A percentile compares a stretch with the other conserved stretches of the same genome.
These are phyloP conservation scores for Eulemur coronatus DNA, from an alignment of 2,797 vertebrate species.

Conservation along the genomic window DNA sequence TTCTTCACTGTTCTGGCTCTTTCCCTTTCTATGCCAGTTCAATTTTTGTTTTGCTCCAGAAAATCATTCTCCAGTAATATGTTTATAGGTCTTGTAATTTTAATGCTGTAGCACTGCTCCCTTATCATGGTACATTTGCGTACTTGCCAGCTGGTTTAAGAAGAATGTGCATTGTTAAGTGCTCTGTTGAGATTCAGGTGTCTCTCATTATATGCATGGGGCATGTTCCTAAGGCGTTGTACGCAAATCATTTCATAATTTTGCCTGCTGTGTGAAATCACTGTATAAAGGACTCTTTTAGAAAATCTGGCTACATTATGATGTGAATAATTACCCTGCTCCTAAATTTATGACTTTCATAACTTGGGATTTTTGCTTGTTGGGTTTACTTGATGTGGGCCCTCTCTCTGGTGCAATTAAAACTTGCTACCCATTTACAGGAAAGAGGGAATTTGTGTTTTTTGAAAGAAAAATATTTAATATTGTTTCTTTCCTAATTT, in stretches of 20 bases:
- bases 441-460: background rate
- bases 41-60: constrained; percentile 60
- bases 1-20: constrained; percentile 63
- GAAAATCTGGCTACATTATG: constrained; percentile 26
- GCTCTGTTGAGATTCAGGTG: background rate
- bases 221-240: background rate
- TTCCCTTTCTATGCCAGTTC: constrained; percentile 34
- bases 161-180: background rate
- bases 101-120: background rate
- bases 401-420: background rate
- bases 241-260: constrained; percentile 13
- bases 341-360: background rate
- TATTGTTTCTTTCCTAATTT: background rate
- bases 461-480: background rate
- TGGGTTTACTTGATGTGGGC: background rate
- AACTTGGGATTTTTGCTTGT: background rate
- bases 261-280: background rate
- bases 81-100: constrained; percentile 45
- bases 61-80: constrained; percentile 66
- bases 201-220: background rate
- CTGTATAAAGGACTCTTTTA: background rate
- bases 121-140: background rate
- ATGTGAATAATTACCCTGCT: background rate
- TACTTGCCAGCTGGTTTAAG: constrained; percentile 7
- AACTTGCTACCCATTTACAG: background rate